Evolutionary conservation across 2,113 vertebrate species (phyloP).

Genomic region (Corythaixoides concolor): DNA sequence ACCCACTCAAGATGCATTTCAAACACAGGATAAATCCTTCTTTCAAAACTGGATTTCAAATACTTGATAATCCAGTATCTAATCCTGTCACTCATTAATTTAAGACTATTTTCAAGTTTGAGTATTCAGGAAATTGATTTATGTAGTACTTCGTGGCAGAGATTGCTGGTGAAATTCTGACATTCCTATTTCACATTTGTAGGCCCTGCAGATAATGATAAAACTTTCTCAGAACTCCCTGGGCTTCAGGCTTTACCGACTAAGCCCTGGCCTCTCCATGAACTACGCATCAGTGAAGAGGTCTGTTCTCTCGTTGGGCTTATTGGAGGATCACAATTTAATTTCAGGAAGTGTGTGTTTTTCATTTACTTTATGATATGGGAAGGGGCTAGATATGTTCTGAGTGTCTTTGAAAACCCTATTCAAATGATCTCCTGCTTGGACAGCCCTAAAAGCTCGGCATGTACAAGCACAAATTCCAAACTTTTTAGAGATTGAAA

Average conservation of each 20-base stretch:
- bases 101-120: neutral
- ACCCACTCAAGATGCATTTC: neutral
- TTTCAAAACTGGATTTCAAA: neutral
- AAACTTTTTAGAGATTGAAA: conserved; percentile 13
- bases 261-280: neutral
- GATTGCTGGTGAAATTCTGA: neutral
- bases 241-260: neutral
- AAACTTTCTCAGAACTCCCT: neutral
- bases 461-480: neutral
- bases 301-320: neutral
- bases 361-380: neutral
- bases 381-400: neutral
- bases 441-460: neutral
- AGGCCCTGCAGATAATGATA: neutral
- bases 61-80: neutral
- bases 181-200: neutral
- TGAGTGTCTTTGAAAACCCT: conserved; percentile 21
- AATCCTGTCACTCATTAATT: neutral
- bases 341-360: neutral
- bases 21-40: neutral
- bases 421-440: conserved; percentile 19
- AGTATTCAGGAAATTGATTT: neutral
- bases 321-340: conserved; percentile 2
- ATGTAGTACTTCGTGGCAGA: neutral
- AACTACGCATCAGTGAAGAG: neutral